Evolutionary conservation across 37 sponge, comb jelly and placozoan genomes (phyloP).

Genomic region (Mnemiopsis leidyi): DNA sequence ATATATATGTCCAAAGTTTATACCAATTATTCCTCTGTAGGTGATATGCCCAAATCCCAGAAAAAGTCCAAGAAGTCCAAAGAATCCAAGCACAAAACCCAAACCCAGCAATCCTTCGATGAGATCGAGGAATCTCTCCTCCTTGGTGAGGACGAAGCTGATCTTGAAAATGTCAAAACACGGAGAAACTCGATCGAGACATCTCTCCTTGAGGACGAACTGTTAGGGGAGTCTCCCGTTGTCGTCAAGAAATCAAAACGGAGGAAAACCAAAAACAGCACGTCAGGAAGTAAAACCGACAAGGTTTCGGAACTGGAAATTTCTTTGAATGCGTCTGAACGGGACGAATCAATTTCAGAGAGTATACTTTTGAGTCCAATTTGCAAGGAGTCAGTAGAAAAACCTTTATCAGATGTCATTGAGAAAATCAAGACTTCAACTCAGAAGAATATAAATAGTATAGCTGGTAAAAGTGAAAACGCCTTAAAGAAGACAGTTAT

Average conservation of each 20-base stretch:
- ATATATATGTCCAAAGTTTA: no score
- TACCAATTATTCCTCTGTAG: no score
- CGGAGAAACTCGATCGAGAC: not conserved
- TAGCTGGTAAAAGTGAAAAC: not conserved
- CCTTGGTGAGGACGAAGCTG: not conserved
- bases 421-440: not conserved
- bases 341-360: not conserved
- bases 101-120: not conserved
- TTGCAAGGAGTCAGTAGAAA: not conserved
- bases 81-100: not conserved
- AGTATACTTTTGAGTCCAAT: not conserved
- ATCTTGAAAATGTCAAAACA: not conserved
- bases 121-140: not conserved
- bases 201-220: slow-evolving; percentile 30
- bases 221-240: not conserved
- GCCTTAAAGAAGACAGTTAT: no score
- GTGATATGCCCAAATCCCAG: slow-evolving; percentile 30
- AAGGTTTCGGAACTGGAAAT: not conserved
- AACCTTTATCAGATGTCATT: not conserved
- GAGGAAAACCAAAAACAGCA: not conserved
- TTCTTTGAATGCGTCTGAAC: not conserved
- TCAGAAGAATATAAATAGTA: no score
- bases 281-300: not conserved
- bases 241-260: not conserved
- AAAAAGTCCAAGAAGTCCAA: not conserved